Evolutionary conservation across 23 tunicate genomes (phyloP).

Genomic region (Aplidium turbinatum): DNA sequence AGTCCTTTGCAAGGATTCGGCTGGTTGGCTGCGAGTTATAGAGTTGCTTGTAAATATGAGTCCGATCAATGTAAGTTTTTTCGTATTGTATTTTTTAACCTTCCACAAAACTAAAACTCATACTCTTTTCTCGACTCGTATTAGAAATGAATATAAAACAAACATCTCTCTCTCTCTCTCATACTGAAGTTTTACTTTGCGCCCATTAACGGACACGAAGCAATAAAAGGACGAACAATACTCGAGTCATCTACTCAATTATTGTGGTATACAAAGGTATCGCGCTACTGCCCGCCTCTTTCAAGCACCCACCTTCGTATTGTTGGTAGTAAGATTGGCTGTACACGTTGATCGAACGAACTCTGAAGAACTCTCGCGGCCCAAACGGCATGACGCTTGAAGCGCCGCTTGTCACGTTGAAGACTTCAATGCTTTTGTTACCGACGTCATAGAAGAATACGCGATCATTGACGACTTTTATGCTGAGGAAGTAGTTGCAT

Average conservation of each 20-base stretch:
- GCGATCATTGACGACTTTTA: slow-evolving; percentile 22
- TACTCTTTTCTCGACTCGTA: too few species aligned
- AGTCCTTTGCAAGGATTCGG: slow-evolving; percentile 7
- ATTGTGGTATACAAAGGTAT: too few species aligned
- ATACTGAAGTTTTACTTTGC: too few species aligned
- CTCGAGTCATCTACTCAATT: too few species aligned
- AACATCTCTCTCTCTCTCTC: too few species aligned
- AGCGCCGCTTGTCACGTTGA: slow-evolving; percentile 43
- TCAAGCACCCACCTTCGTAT: slow-evolving; percentile 44
- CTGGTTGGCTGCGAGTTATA: slow-evolving; percentile 12
- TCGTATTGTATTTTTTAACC: too few species aligned
- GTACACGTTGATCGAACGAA: slow-evolving; percentile 30
- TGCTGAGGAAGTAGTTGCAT: slow-evolving; percentile 17
- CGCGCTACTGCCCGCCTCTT: too few species aligned
- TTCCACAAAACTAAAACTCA: too few species aligned
- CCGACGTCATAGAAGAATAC: slow-evolving; percentile 45
- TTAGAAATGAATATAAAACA: too few species aligned
- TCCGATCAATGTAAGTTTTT: too few species aligned
- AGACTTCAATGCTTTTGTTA: slow-evolving; percentile 43
- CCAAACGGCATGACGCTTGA: slow-evolving; percentile 45
- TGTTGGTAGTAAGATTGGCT: slow-evolving; percentile 37
- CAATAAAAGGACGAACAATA: too few species aligned
- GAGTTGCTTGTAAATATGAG: not conserved
- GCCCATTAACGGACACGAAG: too few species aligned
- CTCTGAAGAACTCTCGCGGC: slow-evolving; percentile 62